Evolutionary conservation across 2,113 vertebrate genomes (phyloP).

Genomic region (Dermatemys mawii): DNA sequence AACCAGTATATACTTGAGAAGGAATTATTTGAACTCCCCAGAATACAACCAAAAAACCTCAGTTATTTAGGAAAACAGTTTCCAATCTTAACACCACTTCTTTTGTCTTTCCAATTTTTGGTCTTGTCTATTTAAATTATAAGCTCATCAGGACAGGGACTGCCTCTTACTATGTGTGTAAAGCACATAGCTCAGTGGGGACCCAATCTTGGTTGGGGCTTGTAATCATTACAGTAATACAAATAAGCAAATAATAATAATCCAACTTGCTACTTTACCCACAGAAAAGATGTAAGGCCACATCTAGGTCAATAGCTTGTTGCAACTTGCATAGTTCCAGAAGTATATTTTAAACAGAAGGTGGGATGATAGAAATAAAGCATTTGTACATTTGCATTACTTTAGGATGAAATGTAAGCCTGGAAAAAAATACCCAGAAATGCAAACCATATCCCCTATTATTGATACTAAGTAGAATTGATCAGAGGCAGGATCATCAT

Average conservation of each 20-base stretch:
- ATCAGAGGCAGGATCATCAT: not conserved
- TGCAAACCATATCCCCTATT: not conserved
- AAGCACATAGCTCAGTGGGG: not conserved
- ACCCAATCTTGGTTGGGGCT: not conserved
- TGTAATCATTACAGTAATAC: not conserved
- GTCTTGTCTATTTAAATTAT: not conserved
- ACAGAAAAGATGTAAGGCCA: not conserved
- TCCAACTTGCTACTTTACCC: not conserved
- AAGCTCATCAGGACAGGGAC: not conserved
- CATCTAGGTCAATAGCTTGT: not conserved
- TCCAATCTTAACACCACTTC: not conserved
- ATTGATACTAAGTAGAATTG: not conserved
- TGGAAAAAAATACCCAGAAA: not conserved
- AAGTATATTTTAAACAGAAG: not conserved
- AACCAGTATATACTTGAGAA: not conserved
- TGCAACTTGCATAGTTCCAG: not conserved
- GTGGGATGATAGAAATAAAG: not conserved
- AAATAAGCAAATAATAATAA: not conserved
- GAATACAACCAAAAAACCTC: not conserved
- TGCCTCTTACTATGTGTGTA: not conserved
- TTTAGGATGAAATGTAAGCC: not conserved
- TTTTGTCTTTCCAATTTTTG: not conserved
- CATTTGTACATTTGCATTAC: not conserved
- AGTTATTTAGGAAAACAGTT: not conserved
- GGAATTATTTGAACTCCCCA: not conserved